Percentiles rank a stretch among this genome's conserved stretches.
Conservation (phyloP, 2,113 vertebrate genomes). For the Onychorhynchus coronatus region DNA sequence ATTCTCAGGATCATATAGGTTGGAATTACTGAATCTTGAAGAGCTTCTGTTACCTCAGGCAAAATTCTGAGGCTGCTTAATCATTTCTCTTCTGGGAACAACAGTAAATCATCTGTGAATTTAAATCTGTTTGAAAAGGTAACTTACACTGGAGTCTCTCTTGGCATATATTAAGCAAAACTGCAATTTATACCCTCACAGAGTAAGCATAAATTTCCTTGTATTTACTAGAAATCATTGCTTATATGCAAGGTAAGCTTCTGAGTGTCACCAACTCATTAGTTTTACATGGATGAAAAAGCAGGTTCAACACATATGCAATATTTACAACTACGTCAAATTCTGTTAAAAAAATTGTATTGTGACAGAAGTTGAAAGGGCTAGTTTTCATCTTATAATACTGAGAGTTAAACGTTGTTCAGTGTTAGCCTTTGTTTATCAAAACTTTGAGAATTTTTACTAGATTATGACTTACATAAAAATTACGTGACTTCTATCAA, state of each 20-base stretch:
- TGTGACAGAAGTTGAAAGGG: not conserved
- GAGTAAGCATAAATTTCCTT: not conserved
- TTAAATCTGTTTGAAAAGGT: conserved; percentile 43
- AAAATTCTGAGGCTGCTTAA: conserved; percentile 8
- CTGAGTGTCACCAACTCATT: not conserved
- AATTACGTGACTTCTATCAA: not conserved
- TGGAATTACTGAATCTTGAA: conserved; percentile 21
- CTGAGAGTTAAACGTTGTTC: not conserved
- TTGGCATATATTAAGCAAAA: not conserved
- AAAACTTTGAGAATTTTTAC: not conserved
- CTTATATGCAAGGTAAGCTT: not conserved
- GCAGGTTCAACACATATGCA: not conserved
- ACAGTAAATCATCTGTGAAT: conserved; percentile 17
- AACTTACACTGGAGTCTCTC: not conserved
- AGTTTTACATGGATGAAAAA: not conserved
- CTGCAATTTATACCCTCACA: not conserved
- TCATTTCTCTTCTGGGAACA: conserved; percentile 11
- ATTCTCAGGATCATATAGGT: not conserved
- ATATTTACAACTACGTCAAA: not conserved
- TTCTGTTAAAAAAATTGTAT: not conserved
- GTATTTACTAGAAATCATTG: not conserved
- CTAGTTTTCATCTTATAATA: not conserved
- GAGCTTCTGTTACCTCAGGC: conserved; percentile 10
- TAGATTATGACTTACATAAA: not conserved
- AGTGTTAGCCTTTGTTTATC: not conserved